Evolutionary conservation across 2,888 invertebrate species (phyloP), one percentile per base, ranked within the genome.

Genomic region (Anagyrus pseudococci): DNA sequence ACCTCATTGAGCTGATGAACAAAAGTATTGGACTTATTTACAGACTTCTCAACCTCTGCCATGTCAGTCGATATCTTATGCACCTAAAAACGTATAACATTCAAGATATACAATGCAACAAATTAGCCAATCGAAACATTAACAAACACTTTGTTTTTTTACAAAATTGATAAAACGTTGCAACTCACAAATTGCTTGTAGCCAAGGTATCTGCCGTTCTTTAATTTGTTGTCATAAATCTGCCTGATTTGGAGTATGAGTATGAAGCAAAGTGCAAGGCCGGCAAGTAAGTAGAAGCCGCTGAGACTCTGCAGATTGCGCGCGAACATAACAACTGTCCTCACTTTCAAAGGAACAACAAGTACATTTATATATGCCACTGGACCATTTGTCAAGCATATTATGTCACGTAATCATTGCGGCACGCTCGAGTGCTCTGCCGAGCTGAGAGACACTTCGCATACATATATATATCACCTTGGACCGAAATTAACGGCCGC

Each of bases 121-220:
- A 10, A 8, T 37, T 37, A 15, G 4, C 33, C 10, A 37, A 15
- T 8, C 2, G 8, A 19, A 47, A 54, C 53, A 44, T 20, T 10
- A 48, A 33, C 13, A 53, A 61, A n/a, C n/a, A n/a, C n/a, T n/a
- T n/a, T n/a, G n/a, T n/a, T n/a, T n/a, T n/a, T n/a, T n/a, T n/a
- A n/a, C n/a, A n/a, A n/a, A n/a, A n/a, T n/a, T n/a, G n/a, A n/a
- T n/a, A n/a, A n/a, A n/a, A n/a, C n/a, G n/a, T n/a, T n/a, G n/a
- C n/a, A n/a, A 77, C 82, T 80, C 73, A 84, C 84, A 68, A 82
- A 82, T 70, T 80, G 76, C 66, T 81, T 81, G 67, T 84, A 84
- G 58, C 79, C 80, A 58, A 82, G 70, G 61, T 82, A 81, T 70
- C 84, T 76, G 67, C 81, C 77, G 69, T 80, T 80, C 68, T 82